phyloP scores from a whole-genome alignment of 1,140 invertebrate genomes.

The Dendrolimus kikuchii region DNA sequence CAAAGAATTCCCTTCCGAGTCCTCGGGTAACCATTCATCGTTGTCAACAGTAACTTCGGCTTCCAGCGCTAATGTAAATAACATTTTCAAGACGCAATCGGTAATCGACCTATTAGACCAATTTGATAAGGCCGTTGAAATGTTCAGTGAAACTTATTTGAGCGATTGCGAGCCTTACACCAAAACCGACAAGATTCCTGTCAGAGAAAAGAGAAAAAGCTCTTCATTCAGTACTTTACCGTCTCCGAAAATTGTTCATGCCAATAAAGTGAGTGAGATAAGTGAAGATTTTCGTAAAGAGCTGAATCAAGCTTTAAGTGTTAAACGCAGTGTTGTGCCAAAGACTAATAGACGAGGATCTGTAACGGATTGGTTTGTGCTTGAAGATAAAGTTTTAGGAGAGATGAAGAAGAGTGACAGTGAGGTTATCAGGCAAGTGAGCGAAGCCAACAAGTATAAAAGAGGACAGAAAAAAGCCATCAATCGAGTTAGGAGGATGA shows the following conservation, averaged over 20 bases:
- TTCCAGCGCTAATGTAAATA: constrained; percentile 13
- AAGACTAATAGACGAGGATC: constrained; percentile 40
- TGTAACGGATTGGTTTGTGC: constrained; percentile 60
- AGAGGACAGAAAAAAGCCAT: constrained; percentile 51
- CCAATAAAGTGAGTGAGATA: constrained; percentile 40
- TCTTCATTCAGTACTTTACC: constrained; percentile 46
- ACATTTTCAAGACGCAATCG: constrained; percentile 47
- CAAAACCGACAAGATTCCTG: constrained; percentile 25
- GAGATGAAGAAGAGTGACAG: constrained; percentile 1
- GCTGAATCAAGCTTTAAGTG: constrained; percentile 36
- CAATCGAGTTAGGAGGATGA: constrained; percentile 51
- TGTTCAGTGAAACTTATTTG: constrained; percentile 59
- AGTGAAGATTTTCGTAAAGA: constrained; percentile 56
- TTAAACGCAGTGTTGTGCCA: constrained; percentile 28
- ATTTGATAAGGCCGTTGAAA: constrained; percentile 52
- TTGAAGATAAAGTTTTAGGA: constrained; percentile 37
- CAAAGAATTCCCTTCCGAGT: constrained; percentile 41
- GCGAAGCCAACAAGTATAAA: constrained; percentile 43
- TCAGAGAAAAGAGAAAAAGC: constrained; percentile 45
- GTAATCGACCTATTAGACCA: constrained; percentile 51
- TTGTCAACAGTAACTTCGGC: constrained; percentile 32
- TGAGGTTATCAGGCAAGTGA: constrained; percentile 4
- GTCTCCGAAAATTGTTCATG: constrained; percentile 51
- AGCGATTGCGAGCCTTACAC: constrained; percentile 63
- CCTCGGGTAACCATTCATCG: constrained; percentile 40